Conservation (phyloP, 2,113 vertebrate species). For the Lampris incognitus region DNA sequence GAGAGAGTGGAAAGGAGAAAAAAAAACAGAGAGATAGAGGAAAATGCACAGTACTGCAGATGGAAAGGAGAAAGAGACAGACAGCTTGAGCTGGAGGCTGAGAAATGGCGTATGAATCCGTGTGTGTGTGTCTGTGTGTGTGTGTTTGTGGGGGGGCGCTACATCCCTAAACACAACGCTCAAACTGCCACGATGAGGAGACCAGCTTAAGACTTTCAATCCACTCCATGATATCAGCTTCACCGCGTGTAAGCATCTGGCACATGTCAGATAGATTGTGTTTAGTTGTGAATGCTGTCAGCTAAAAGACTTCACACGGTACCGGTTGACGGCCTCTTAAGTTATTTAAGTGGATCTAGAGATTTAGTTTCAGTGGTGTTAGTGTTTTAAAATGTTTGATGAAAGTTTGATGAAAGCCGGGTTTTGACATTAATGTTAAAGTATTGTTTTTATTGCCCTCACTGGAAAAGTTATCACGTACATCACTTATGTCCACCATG, state of each 20-base stretch:
- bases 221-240: slow-evolving; percentile 15
- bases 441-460: neutral
- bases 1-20: neutral
- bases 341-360: neutral
- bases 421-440: too few species aligned
- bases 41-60: neutral
- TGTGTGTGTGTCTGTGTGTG: neutral
- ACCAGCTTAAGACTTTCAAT: slow-evolving; percentile 7
- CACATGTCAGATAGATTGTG: slow-evolving; percentile 39
- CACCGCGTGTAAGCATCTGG: slow-evolving; percentile 29
- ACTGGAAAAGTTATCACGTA: neutral
- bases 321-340: neutral
- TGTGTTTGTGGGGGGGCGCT: too few species aligned
- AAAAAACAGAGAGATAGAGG: neutral
- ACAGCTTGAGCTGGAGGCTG: neutral
- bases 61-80: neutral
- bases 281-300: slow-evolving; percentile 27
- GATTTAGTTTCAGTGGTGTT: neutral
- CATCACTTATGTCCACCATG: too few species aligned
- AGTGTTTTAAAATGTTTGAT: neutral
- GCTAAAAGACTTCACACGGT: slow-evolving; percentile 5
- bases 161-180: neutral
- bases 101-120: slow-evolving; percentile 5
- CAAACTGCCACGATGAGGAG: slow-evolving; percentile 19
- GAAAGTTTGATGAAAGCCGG: too few species aligned